Conservation (phyloP, 1,140 invertebrate species). For the Asobara japonica region DNA sequence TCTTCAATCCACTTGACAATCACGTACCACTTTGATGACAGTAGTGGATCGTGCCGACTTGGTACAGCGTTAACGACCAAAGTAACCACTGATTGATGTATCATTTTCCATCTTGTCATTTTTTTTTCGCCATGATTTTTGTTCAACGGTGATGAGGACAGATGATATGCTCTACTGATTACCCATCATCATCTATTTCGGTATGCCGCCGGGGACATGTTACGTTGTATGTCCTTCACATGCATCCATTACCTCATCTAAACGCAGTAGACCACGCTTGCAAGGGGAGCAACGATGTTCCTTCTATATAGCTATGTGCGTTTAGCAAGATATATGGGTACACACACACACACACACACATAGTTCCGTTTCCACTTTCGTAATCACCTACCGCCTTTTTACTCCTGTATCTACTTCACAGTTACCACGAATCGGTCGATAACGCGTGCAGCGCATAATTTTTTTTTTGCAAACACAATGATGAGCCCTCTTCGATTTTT, state of each 20-base stretch:
- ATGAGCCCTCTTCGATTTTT: slow-evolving; percentile 31
- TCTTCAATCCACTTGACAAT: slow-evolving; percentile 11
- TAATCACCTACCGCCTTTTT: slow-evolving; percentile 9
- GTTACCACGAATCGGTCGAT: slow-evolving; percentile 25
- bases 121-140: slow-evolving; percentile 22
- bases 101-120: background rate
- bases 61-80: background rate
- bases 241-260: slow-evolving; percentile 25
- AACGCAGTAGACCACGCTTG: slow-evolving; percentile 2
- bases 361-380: background rate
- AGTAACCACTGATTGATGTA: background rate
- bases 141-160: background rate
- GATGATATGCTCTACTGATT: slow-evolving; percentile 17
- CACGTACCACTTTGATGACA: background rate
- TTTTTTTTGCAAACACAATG: slow-evolving; percentile 14
- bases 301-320: background rate
- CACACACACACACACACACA: background rate
- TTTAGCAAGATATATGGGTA: background rate
- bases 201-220: slow-evolving; percentile 20
- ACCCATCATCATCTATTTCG: slow-evolving; percentile 28
- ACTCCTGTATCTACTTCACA: slow-evolving; percentile 21
- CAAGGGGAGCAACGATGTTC: background rate
- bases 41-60: background rate
- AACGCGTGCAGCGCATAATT: slow-evolving; percentile 22
- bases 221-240: slow-evolving; percentile 18